Conservation (phyloP, 2,113 vertebrate genomes). For the Salvelinus namaycush region DNA sequence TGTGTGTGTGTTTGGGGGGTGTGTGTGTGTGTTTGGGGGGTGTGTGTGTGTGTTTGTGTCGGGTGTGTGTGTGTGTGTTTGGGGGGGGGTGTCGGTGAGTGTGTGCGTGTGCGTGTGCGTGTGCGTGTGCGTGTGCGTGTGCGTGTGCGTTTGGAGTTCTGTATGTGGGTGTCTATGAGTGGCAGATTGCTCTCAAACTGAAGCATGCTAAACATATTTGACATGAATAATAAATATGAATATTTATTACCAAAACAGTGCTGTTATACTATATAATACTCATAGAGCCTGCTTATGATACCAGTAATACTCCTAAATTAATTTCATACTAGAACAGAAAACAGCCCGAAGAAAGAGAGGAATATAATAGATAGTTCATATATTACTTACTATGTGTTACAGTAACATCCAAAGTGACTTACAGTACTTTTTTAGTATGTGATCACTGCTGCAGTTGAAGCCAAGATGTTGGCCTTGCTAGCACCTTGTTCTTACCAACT, state of each 20-base stretch:
- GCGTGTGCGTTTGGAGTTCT: constrained; percentile 8
- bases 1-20: neutral
- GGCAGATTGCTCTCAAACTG: too few relatives aligned
- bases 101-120: constrained; percentile 17
- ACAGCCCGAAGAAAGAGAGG: too few relatives aligned
- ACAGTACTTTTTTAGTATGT: neutral
- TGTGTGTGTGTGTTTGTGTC: neutral
- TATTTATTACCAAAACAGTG: neutral
- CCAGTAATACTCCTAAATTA: too few relatives aligned
- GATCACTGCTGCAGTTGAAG: neutral
- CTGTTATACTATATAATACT: too few relatives aligned
- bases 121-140: constrained; percentile 21
- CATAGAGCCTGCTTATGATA: too few relatives aligned
- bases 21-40: too few relatives aligned
- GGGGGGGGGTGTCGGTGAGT: neutral
- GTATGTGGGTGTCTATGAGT: constrained; percentile 12
- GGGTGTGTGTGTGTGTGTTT: neutral
- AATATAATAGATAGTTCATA: too few relatives aligned
- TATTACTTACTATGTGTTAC: too few relatives aligned
- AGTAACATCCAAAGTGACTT: too few relatives aligned
- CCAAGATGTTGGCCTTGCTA: neutral
- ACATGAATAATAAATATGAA: neutral
- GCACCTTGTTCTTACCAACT: too few relatives aligned
- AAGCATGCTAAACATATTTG: too few relatives aligned
- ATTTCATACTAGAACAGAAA: too few relatives aligned